A percentile compares a stretch with the other conserved stretches of the same genome.
phyloP scores from a whole-genome alignment of 2,797 vertebrate genomes.

The Muscicapa striata region DNA sequence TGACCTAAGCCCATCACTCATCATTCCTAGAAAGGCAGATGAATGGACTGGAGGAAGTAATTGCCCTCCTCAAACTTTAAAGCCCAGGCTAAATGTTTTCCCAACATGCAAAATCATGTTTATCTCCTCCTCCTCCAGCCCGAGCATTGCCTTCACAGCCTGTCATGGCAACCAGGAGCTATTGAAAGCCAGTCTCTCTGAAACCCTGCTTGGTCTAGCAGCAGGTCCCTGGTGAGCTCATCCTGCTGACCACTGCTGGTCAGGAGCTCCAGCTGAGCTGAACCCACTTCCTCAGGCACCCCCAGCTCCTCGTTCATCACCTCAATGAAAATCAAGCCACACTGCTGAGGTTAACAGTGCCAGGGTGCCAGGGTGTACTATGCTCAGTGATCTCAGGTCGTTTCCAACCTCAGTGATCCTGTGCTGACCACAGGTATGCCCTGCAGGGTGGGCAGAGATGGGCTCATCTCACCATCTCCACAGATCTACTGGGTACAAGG shows the following conservation, averaged over 20 bases:
- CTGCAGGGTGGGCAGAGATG: not conserved
- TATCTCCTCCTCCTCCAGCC: rapidly evolving
- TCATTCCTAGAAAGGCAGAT: not conserved
- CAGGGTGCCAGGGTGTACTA: not conserved
- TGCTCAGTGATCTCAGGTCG: not conserved
- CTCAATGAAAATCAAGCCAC: not conserved
- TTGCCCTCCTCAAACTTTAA: not conserved
- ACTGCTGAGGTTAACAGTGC: rapidly evolving
- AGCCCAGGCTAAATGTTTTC: not conserved
- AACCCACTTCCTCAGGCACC: not conserved
- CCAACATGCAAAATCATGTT: not conserved
- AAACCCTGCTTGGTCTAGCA: not conserved
- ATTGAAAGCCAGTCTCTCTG: not conserved
- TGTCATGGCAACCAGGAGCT: not conserved
- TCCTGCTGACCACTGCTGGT: not conserved
- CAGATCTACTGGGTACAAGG: not conserved
- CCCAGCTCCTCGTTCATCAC: not conserved
- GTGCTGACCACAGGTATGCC: not conserved
- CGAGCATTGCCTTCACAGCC: rapidly evolving
- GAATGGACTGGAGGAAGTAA: not conserved
- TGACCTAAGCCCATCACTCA: conserved; percentile 29
- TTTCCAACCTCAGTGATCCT: not conserved
- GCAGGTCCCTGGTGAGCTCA: not conserved
- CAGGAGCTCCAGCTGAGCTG: not conserved
- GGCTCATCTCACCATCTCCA: not conserved